A percentile compares a stretch with the other conserved stretches of the same genome.
These are phyloP conservation scores for Colletes gigas DNA, from an alignment of 1,140 invertebrate genomes.

Conservation along the genomic window DNA sequence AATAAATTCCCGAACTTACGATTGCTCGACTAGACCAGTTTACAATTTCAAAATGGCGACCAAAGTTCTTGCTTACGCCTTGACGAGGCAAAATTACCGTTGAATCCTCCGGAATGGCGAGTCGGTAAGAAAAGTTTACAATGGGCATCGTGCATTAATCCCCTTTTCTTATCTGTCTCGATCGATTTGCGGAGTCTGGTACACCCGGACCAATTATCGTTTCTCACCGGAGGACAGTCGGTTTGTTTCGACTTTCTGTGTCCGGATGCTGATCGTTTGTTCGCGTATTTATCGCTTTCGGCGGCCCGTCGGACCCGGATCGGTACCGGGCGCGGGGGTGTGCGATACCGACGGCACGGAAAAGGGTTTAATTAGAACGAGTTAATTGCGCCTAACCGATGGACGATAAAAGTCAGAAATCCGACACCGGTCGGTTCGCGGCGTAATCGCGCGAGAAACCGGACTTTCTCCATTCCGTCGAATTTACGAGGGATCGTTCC, in stretches of 20 bases:
- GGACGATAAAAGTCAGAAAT: constrained; percentile 52
- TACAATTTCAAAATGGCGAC: too few relatives aligned
- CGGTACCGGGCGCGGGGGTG: background rate
- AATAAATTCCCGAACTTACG: too few relatives aligned
- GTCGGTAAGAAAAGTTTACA: too few relatives aligned
- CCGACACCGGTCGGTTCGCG: constrained; percentile 28
- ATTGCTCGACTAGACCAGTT: too few relatives aligned
- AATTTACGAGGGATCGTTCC: constrained; percentile 46
- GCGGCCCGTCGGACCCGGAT: background rate
- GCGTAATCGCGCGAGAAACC: constrained; percentile 47
- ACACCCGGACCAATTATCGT: constrained; percentile 23
- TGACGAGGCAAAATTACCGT: too few relatives aligned
- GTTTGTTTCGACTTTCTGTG: constrained; percentile 9
- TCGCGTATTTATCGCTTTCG: background rate
- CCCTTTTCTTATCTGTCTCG: too few relatives aligned
- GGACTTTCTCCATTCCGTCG: constrained; percentile 47
- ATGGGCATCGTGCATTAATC: too few relatives aligned
- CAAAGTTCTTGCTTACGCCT: too few relatives aligned
- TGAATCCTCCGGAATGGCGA: too few relatives aligned
- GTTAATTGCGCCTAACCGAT: constrained; percentile 17
- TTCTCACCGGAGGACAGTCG: constrained; percentile 19
- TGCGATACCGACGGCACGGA: too few relatives aligned
- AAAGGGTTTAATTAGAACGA: constrained; percentile 38
- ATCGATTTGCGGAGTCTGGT: too few relatives aligned
- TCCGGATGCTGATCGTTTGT: constrained; percentile 14